Conservation (phyloP, 2,888 invertebrate genomes). For the Campoplex nolae region DNA sequence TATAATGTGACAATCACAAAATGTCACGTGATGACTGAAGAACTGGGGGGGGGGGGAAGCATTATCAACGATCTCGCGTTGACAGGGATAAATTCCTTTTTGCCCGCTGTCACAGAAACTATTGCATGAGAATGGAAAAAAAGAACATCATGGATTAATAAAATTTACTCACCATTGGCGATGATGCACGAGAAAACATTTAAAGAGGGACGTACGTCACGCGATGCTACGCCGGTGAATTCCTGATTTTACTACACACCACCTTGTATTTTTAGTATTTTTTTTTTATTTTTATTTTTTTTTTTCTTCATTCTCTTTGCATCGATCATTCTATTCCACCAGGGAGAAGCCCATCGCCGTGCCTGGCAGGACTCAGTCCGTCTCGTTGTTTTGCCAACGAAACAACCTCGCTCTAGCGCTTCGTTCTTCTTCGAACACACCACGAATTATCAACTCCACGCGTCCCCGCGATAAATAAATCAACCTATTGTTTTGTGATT, state of each 20-base stretch:
- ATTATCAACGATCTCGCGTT: slow-evolving; percentile 24
- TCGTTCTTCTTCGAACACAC: not conserved
- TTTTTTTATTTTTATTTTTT: slow-evolving; percentile 25
- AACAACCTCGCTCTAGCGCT: slow-evolving; percentile 34
- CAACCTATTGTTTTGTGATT: not conserved
- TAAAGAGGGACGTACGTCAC: slow-evolving; percentile 46
- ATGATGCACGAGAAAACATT: slow-evolving; percentile 45
- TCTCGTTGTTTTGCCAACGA: slow-evolving; percentile 61
- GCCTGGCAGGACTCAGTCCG: slow-evolving; percentile 65
- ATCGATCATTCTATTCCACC: slow-evolving; percentile 70
- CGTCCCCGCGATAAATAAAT: not conserved
- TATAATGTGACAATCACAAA: not conserved
- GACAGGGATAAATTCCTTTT: slow-evolving; percentile 15
- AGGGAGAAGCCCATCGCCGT: slow-evolving; percentile 56
- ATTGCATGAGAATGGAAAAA: slow-evolving; percentile 15
- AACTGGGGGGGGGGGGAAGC: not conserved
- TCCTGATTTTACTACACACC: slow-evolving; percentile 58
- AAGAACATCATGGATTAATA: slow-evolving; percentile 15
- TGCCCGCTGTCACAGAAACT: not conserved
- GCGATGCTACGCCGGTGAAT: slow-evolving; percentile 46
- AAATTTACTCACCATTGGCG: slow-evolving; percentile 19
- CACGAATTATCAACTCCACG: not conserved
- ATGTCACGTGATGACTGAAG: not conserved
- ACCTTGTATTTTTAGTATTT: slow-evolving; percentile 31
- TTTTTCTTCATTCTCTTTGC: slow-evolving; percentile 48